Evolutionary conservation across 2,888 invertebrate species (phyloP).

Genomic region (Dinocampus coccinellae): DNA sequence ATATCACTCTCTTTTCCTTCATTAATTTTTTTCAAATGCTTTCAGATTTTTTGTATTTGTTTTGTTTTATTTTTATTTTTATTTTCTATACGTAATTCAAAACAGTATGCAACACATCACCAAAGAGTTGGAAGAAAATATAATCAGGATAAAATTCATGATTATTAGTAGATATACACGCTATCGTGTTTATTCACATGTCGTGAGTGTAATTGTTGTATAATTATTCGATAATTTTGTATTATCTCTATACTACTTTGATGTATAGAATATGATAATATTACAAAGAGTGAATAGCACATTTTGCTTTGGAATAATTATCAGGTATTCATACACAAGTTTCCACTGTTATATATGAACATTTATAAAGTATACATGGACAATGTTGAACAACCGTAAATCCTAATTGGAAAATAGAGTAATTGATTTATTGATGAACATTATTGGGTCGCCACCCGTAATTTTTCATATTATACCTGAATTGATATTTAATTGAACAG

Average conservation of each 20-base stretch:
- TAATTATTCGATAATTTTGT: slow-evolving; percentile 30
- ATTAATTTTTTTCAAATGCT: too few species aligned
- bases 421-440: slow-evolving; percentile 23
- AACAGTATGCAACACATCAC: too few species aligned
- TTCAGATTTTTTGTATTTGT: too few species aligned
- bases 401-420: slow-evolving; percentile 9
- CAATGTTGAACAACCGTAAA: slow-evolving; percentile 15
- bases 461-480: neutral
- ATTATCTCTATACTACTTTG: neutral
- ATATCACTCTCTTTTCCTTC: neutral
- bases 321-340: neutral
- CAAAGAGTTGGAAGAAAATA: neutral
- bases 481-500: slow-evolving; percentile 11
- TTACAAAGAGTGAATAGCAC: neutral
- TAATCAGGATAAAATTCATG: neutral
- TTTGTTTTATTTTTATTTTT: too few species aligned
- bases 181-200: slow-evolving; percentile 23
- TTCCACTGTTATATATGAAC: neutral
- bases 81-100: too few species aligned
- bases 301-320: neutral
- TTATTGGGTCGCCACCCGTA: neutral
- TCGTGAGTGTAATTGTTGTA: slow-evolving; percentile 26
- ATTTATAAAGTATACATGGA: neutral
- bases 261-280: neutral
- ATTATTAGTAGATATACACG: neutral